phyloP scores from a whole-genome alignment of 2,888 invertebrate species.

The Cataglyphis rosenhaueri region DNA sequence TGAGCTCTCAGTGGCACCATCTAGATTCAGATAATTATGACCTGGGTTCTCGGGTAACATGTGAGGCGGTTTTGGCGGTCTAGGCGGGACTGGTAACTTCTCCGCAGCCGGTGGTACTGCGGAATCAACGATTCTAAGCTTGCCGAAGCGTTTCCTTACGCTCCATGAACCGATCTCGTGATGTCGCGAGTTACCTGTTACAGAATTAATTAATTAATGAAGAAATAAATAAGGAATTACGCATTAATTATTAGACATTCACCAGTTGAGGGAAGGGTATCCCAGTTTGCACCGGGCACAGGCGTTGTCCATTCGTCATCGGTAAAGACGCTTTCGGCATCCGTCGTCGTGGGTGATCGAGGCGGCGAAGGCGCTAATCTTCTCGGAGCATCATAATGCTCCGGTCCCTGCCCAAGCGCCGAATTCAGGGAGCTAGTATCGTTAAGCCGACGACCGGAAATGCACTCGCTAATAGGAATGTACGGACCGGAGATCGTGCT shows the following conservation, averaged over 20 bases:
- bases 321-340: constrained; percentile 89
- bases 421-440: constrained; percentile 83
- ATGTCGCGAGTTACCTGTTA: constrained; percentile 85
- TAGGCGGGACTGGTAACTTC: constrained; percentile 88
- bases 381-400: constrained; percentile 82
- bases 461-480: constrained; percentile 97
- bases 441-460: constrained; percentile 90
- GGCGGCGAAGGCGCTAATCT: constrained; percentile 84
- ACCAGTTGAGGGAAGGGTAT: constrained; percentile 85
- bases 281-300: constrained; percentile 86
- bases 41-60: constrained; percentile 85
- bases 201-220: constrained; percentile 1
- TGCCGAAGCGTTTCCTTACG: constrained; percentile 88
- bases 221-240: background rate
- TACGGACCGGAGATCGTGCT: constrained; percentile 92
- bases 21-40: constrained; percentile 86
- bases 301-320: constrained; percentile 89
- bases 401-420: constrained; percentile 78
- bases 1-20: constrained; percentile 83
- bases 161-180: constrained; percentile 87
- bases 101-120: constrained; percentile 77
- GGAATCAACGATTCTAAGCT: constrained; percentile 83
- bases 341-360: constrained; percentile 89
- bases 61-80: constrained; percentile 91
- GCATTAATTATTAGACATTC: constrained; percentile 28